A percentile compares a stretch with the other conserved stretches of the same genome.
phyloP scores from a whole-genome alignment of 2,888 invertebrate species.

The Eupithecia tripunctaria region DNA sequence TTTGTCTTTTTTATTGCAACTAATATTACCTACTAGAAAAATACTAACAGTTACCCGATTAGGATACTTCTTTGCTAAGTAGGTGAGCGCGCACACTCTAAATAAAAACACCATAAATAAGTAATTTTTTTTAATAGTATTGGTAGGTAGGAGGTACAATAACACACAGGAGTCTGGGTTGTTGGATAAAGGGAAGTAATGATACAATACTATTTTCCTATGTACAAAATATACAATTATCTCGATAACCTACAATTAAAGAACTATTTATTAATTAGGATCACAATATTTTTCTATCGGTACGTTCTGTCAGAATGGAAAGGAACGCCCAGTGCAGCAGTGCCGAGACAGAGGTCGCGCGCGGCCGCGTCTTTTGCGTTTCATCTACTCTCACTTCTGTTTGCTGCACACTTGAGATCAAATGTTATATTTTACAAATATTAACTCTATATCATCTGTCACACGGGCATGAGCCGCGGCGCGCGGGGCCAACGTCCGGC shows the following conservation, averaged over 20 bases:
- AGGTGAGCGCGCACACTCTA: slow-evolving; percentile 13
- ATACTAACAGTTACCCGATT: not conserved
- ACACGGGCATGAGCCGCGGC: slow-evolving; percentile 73
- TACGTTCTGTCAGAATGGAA: slow-evolving; percentile 71
- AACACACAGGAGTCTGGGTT: slow-evolving; percentile 84
- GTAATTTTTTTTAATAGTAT: slow-evolving; percentile 85
- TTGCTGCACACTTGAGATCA: slow-evolving; percentile 85
- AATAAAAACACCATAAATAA: slow-evolving; percentile 62
- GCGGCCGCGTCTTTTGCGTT: slow-evolving; percentile 68
- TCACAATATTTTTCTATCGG: slow-evolving; percentile 83
- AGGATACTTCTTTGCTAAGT: no score
- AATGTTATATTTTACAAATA: slow-evolving; percentile 82
- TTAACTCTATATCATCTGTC: slow-evolving; percentile 79
- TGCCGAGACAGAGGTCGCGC: slow-evolving; percentile 50
- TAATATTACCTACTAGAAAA: not conserved
- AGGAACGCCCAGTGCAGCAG: slow-evolving; percentile 54
- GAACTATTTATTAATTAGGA: slow-evolving; percentile 82
- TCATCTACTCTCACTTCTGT: slow-evolving; percentile 77
- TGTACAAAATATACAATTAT: slow-evolving; percentile 85
- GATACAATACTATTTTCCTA: slow-evolving; percentile 85
- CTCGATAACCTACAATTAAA: slow-evolving; percentile 76
- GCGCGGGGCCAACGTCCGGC: slow-evolving; percentile 53
- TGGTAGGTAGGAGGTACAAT: slow-evolving; percentile 85
- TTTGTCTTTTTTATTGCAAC: not conserved
- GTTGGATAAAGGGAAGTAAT: slow-evolving; percentile 84